A percentile compares a stretch with the other conserved stretches of the same genome.
Evolutionary conservation across 2,888 invertebrate genomes (phyloP).

Genomic region (Aspidiotus destructor): DNA sequence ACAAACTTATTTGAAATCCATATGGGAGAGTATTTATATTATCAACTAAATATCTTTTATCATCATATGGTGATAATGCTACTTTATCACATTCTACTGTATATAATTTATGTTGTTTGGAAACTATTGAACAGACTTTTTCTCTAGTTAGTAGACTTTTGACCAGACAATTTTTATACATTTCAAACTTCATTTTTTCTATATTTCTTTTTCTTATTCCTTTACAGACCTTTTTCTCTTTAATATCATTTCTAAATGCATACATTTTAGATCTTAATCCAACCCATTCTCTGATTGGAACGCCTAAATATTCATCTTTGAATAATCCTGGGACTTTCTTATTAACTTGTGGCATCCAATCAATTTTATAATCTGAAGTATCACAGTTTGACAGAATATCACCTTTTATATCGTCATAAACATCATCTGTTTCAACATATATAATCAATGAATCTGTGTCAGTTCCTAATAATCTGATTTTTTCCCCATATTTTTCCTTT

Average conservation of each 20-base stretch:
- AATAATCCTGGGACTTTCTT: conserved; percentile 19
- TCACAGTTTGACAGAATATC: conserved; percentile 10
- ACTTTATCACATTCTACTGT: conserved; percentile 19
- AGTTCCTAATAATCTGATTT: conserved; percentile 21
- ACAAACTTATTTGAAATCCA: conserved; percentile 11
- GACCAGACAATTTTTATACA: conserved; percentile 1
- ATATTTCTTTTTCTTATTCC: conserved; percentile 19
- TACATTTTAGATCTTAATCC: conserved; percentile 17
- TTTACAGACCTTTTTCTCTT: conserved; percentile 7
- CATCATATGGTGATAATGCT: conserved; percentile 21
- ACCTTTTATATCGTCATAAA: conserved; percentile 19
- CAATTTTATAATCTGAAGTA: conserved; percentile 19
- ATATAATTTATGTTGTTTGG: conserved; percentile 10
- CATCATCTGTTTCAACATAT: conserved; percentile 13
- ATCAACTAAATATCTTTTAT: conserved; percentile 21
- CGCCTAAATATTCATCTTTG: conserved; percentile 19
- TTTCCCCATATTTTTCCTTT: conserved; percentile 9
- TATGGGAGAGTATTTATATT: conserved; percentile 15
- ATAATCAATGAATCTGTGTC: conserved; percentile 18
- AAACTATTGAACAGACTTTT: conserved; percentile 12
- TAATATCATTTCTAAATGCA: conserved; percentile 13
- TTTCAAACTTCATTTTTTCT: conserved; percentile 23
- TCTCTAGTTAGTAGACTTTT: conserved; percentile 2
- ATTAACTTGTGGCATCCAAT: conserved; percentile 15
- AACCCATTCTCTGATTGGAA: conserved; percentile 8